A percentile compares a stretch with the other conserved stretches of the same genome.
Evolutionary conservation across 2,888 invertebrate genomes (phyloP).

Genomic region (Polydrusus pterygomalis): DNA sequence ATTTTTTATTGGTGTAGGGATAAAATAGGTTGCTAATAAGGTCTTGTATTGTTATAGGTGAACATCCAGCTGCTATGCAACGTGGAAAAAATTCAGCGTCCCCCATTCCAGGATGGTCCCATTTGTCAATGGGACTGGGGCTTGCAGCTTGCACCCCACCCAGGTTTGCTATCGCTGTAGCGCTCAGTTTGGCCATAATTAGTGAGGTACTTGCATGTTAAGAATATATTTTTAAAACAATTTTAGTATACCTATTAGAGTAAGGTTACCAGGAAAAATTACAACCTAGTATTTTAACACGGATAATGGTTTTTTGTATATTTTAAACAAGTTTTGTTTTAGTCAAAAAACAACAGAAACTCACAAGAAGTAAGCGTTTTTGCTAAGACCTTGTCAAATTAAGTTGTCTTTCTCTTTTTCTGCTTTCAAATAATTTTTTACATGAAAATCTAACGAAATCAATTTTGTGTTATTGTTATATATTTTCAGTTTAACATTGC

Average conservation of each 20-base stretch:
- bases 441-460: too few species aligned
- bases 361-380: too few species aligned
- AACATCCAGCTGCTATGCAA: slow-evolving; percentile 83
- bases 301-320: slow-evolving; percentile 7
- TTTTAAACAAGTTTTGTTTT: neutral
- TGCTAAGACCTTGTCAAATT: too few species aligned
- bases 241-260: slow-evolving; percentile 12
- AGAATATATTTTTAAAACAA: slow-evolving; percentile 53
- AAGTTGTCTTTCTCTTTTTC: too few species aligned
- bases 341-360: too few species aligned
- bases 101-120: slow-evolving; percentile 73
- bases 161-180: slow-evolving; percentile 70
- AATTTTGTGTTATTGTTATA: too few species aligned
- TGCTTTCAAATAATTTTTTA: too few species aligned
- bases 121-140: slow-evolving; percentile 73
- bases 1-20: too few species aligned
- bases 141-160: slow-evolving; percentile 72
- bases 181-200: slow-evolving; percentile 69
- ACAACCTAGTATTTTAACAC: too few species aligned
- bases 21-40: too few species aligned
- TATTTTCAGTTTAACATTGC: too few species aligned
- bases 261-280: slow-evolving; percentile 8
- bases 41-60: slow-evolving; percentile 73
- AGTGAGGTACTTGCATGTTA: slow-evolving; percentile 70
- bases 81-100: slow-evolving; percentile 75